Percentiles rank a stretch among this genome's conserved stretches.
Conservation (phyloP, 2,797 vertebrate species). For the Peromyscus attwateri region DNA sequence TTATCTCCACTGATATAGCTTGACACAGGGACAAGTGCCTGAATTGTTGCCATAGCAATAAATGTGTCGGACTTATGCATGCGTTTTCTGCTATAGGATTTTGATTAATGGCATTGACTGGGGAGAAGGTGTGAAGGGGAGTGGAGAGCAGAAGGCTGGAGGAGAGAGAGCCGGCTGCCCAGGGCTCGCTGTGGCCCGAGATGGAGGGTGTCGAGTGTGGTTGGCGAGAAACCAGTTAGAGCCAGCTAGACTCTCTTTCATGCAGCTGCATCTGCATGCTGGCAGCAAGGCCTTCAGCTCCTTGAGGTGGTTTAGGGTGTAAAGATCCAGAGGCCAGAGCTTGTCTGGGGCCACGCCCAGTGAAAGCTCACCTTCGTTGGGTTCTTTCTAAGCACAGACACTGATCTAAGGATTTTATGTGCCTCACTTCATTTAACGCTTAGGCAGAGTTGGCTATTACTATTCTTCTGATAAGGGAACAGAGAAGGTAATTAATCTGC, state of each 20-base stretch:
- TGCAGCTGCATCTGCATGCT: background rate
- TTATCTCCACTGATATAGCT: conserved; percentile 98
- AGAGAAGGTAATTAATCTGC: conserved; percentile 30
- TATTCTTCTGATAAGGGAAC: background rate
- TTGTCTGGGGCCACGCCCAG: background rate
- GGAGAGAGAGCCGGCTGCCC: conserved; percentile 81
- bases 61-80: conserved; percentile 99
- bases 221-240: conserved; percentile 42
- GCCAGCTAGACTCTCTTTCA: background rate
- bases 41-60: conserved; percentile 99
- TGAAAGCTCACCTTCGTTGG: background rate
- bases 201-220: background rate
- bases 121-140: conserved; percentile 89
- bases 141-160: conserved; percentile 85
- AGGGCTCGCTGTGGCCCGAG: conserved; percentile 57
- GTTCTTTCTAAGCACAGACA: background rate
- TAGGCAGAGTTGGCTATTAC: background rate
- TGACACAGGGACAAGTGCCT: conserved; percentile 99
- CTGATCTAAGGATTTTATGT: background rate
- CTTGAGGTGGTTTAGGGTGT: background rate
- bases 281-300: background rate
- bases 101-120: conserved; percentile 98
- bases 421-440: background rate
- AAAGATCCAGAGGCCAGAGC: background rate
- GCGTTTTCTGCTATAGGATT: conserved; percentile 97